A percentile compares a stretch with the other conserved stretches of the same genome.
Conservation (phyloP, 2,888 invertebrate species). For the Drosophila eohydei region DNA sequence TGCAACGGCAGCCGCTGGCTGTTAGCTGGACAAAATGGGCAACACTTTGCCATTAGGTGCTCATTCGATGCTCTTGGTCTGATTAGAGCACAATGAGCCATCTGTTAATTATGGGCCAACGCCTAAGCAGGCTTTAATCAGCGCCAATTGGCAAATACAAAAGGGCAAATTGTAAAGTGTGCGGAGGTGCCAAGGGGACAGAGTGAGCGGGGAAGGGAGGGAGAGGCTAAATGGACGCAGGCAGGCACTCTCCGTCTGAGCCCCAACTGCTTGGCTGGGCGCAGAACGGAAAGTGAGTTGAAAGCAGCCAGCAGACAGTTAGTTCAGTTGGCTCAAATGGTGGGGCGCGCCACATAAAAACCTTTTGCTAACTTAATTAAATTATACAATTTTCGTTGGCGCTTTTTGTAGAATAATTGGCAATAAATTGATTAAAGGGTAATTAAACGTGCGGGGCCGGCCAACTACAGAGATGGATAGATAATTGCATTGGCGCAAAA, state of each 20-base stretch:
- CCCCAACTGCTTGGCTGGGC: constrained; percentile 6
- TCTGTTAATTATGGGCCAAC: constrained; percentile 72
- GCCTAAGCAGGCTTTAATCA: constrained; percentile 73
- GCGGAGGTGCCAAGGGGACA: not conserved
- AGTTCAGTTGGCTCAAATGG: constrained; percentile 13
- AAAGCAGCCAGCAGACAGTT: constrained; percentile 10
- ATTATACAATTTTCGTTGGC: constrained; percentile 76
- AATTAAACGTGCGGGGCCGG: constrained; percentile 67
- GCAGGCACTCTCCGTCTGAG: not conserved
- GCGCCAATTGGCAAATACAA: constrained; percentile 75
- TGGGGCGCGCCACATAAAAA: constrained; percentile 62
- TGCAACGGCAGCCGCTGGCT: not conserved
- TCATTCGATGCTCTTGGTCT: constrained; percentile 29
- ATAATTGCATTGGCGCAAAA: constrained; percentile 69
- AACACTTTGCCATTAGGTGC: constrained; percentile 22
- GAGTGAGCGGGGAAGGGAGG: not conserved
- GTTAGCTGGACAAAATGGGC: not conserved
- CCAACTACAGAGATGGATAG: constrained; percentile 58
- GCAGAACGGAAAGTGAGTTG: not conserved
- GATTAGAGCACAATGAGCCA: constrained; percentile 59
- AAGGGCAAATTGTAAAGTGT: constrained; percentile 69
- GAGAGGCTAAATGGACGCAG: not conserved
- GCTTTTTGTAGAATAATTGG: constrained; percentile 77
- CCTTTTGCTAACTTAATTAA: constrained; percentile 79
- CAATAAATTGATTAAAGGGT: constrained; percentile 79